Base-by-base conservation (phyloP, 2,113 vertebrate genomes). In the Apistogramma diplotaenia region DNA sequence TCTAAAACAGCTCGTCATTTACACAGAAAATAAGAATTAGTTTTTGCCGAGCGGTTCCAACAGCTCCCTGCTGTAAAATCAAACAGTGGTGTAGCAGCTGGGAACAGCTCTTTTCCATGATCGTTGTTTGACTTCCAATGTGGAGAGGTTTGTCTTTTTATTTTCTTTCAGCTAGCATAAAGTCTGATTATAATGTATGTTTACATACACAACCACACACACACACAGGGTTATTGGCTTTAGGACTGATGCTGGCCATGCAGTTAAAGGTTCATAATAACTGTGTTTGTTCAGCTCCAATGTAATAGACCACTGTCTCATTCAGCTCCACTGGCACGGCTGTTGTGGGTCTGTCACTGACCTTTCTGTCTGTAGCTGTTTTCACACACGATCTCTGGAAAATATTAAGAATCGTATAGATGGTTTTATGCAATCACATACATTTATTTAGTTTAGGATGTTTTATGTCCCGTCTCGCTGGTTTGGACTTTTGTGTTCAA, bases 281-380 rank as follows among this genome's bases (percentile, higher is more conserved):
- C 33, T 23, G 57, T 89, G 74, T 90, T 89, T 90, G 84, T 74
- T 81, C 71, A 87, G 61, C 82, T 81, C 12, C 77, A 67, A 51
- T 86, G 83, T 78, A 5, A 61, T 40, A 33, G 16, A 61, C 49
- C 74, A 29, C 16, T 1, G n/a, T 54, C 67, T 55, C 13, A 13
- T 61, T 25, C 51, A 27, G 72, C 35, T 65, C 27, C 58, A 49
- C 78, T 29, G 21, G 37, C 4, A 15, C 27, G 13, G 58, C 43
- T 76, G 11, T 62, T 67, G 33, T 72, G 23, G 54, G 37, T 65
- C 29, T 85, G 29, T 56, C n/a, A 6, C 11, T 11, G 43, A 54
- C 8, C 8, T 61, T 23, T 82, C n/a, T 61, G 25, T 72, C 6
- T 8, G 25, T 51, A 70, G 65, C 19, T 27, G 29, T 51, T 1